Conservation (phyloP, 2,888 invertebrate genomes). For the Seira musarum region DNA sequence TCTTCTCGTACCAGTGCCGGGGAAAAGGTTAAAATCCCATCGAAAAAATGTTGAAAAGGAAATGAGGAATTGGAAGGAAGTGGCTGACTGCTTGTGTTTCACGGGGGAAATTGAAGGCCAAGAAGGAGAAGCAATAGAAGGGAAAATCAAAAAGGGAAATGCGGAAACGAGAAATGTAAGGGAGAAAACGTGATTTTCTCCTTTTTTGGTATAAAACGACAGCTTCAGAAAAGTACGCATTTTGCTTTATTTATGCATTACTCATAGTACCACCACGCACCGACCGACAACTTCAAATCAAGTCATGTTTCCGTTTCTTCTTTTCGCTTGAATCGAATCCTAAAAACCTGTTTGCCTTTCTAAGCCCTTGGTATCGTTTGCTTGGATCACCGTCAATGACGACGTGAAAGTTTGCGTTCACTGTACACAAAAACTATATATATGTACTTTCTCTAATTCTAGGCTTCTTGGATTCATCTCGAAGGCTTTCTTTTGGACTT, state of each 20-base stretch:
- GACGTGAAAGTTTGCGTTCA: not conserved
- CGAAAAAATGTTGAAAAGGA: not conserved
- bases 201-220: not conserved
- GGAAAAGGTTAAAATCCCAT: not conserved
- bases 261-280: constrained; percentile 4
- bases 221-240: not conserved
- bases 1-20: not conserved
- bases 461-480: no score
- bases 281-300: constrained; percentile 10
- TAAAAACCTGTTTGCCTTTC: not conserved
- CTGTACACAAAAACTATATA: no score
- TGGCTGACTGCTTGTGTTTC: not conserved
- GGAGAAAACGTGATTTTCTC: constrained; percentile 3
- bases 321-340: not conserved
- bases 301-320: constrained; percentile 8
- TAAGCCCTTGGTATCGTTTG: not conserved
- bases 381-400: not conserved
- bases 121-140: not conserved
- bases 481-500: no score
- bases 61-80: constrained; percentile 10
- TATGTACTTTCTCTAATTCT: no score
- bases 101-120: not conserved
- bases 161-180: constrained; percentile 3
- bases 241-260: not conserved
- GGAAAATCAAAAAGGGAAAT: not conserved